Evolutionary conservation across 2,113 vertebrate genomes (phyloP).

Genomic region (Chaetodon trifascialis): DNA sequence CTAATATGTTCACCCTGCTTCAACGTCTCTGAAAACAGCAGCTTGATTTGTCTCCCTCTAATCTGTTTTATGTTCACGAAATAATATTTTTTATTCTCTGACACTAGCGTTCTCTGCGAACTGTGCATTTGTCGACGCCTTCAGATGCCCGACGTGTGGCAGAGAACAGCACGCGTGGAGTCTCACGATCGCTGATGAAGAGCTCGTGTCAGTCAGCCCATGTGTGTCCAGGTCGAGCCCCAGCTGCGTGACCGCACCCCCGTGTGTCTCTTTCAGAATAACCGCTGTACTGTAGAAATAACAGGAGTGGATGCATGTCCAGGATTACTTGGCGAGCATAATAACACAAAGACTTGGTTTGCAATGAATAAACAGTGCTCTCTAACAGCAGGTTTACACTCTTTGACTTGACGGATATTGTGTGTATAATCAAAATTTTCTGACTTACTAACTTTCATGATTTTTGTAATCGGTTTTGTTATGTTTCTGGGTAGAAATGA

Average conservation of each 20-base stretch:
- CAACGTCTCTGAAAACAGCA: slow-evolving; percentile 21
- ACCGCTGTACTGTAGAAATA: slow-evolving; percentile 40
- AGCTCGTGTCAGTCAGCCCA: slow-evolving; percentile 11
- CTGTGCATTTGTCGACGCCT: not conserved
- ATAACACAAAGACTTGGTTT: slow-evolving; percentile 47
- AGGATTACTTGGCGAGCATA: slow-evolving; percentile 32
- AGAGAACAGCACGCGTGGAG: not conserved
- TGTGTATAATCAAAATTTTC: slow-evolving; percentile 70
- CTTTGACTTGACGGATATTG: slow-evolving; percentile 61
- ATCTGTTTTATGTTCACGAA: slow-evolving; percentile 25
- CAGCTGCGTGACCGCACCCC: slow-evolving; percentile 18
- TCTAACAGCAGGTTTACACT: slow-evolving; percentile 72
- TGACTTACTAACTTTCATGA: slow-evolving; percentile 74
- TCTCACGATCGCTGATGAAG: not conserved
- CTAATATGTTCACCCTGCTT: slow-evolving; percentile 17
- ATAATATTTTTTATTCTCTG: slow-evolving; percentile 20
- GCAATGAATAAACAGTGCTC: slow-evolving; percentile 46
- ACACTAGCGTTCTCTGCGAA: not conserved
- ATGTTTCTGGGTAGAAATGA: slow-evolving; percentile 61
- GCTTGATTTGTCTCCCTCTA: slow-evolving; percentile 28
- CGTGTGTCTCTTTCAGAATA: slow-evolving; percentile 19
- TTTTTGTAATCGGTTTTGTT: slow-evolving; percentile 66
- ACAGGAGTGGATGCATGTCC: slow-evolving; percentile 53
- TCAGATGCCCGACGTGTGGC: not conserved
- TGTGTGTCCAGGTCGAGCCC: not conserved